A percentile compares a stretch with the other conserved stretches of the same genome.
phyloP scores from a whole-genome alignment of 2,888 invertebrate genomes.

The Steinernema hermaphroditum region DNA sequence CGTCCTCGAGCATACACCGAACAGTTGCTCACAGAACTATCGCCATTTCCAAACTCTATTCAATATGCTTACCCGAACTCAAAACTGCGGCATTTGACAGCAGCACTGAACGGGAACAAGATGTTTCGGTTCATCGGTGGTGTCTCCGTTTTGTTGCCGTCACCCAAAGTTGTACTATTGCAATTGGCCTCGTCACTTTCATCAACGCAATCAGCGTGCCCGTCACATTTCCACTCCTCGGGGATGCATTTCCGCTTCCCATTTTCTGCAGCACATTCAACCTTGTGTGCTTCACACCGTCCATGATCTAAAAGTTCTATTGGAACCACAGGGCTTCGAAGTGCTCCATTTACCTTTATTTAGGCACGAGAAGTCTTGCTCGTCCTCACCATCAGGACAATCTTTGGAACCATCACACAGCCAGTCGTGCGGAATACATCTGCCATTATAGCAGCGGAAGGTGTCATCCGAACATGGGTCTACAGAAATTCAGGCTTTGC shows the following conservation, averaged over 20 bases:
- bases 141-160: too few species aligned
- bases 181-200: not conserved
- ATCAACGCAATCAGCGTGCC: not conserved
- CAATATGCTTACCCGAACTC: not conserved
- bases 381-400: constrained; percentile 4
- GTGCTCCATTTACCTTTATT: not conserved
- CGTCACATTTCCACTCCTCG: constrained; percentile 18
- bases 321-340: not conserved
- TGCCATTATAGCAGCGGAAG: constrained; percentile 18
- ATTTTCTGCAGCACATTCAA: constrained; percentile 14
- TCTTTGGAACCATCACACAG: not conserved
- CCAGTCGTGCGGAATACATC: constrained; percentile 13
- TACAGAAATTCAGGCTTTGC: not conserved
- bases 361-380: not conserved
- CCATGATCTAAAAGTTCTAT: constrained; percentile 6
- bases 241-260: constrained; percentile 13
- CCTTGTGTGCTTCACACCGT: constrained; percentile 10
- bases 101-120: not conserved
- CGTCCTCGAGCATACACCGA: too few species aligned
- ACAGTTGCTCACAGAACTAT: too few species aligned
- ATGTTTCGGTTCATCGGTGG: not conserved
- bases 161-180: not conserved
- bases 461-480: not conserved
- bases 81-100: not conserved
- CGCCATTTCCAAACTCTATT: too few species aligned